Conservation (phyloP, 1,140 invertebrate species). For the Archegozetes longisetosus region DNA sequence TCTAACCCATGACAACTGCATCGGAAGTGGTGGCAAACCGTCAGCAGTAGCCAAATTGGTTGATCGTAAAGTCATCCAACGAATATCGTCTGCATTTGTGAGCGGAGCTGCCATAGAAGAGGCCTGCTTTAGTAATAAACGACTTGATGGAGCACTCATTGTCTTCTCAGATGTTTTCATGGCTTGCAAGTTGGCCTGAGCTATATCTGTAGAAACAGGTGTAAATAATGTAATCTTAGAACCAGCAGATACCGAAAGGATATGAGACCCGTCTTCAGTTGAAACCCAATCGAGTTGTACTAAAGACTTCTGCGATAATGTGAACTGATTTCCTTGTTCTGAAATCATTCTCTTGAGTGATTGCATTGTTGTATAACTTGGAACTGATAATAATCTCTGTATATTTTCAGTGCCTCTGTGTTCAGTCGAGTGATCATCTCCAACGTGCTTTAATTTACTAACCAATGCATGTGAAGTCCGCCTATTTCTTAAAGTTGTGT, state of each 20-base stretch:
- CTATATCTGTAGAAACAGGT: conserved; percentile 49
- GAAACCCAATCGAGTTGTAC: conserved; percentile 98
- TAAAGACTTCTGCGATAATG: conserved; percentile 45
- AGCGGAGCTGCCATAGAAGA: conserved; percentile 65
- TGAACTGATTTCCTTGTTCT: conserved; percentile 76
- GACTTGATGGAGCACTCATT: conserved; percentile 36
- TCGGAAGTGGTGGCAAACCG: conserved; percentile 82
- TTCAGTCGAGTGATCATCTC: conserved; percentile 11
- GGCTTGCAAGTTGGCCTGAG: conserved; percentile 70
- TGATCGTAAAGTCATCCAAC: conserved; percentile 84
- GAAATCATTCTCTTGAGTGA: conserved; percentile 71
- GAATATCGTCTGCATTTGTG: conserved; percentile 35
- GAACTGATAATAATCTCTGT: conserved; percentile 53
- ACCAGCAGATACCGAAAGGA: conserved; percentile 87
- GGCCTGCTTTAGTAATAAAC: conserved; percentile 54
- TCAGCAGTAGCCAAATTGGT: conserved; percentile 86
- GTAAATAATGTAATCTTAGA: conserved; percentile 44
- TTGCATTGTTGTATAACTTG: conserved; percentile 78
- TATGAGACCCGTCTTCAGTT: conserved; percentile 94
- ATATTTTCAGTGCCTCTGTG: conserved; percentile 30
- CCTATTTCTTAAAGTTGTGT: conserved; percentile 51
- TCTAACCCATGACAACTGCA: conserved; percentile 96
- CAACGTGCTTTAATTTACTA: conserved; percentile 1
- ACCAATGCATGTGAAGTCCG: conserved; percentile 18
- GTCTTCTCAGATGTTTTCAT: conserved; percentile 64